These are phyloP conservation scores for Parazoanthus atlanticus DNA, from an alignment of 92 coral and sea anemone species.

Conservation along the genomic window DNA sequence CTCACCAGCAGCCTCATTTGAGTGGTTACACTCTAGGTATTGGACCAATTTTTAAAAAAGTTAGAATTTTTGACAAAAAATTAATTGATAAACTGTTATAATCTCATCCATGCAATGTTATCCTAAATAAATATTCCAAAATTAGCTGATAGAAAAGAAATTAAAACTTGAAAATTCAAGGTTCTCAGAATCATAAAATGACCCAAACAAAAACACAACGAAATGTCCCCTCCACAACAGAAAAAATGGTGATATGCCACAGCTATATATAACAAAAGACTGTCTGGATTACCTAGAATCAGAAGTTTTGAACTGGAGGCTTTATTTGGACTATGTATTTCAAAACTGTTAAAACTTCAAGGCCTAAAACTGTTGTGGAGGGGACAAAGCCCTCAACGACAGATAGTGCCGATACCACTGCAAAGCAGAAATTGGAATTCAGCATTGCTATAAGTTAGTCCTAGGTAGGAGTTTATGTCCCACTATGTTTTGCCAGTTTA, in stretches of 20 bases:
- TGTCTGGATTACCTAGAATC: slow-evolving; percentile 4
- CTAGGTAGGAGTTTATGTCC: slow-evolving; percentile 16
- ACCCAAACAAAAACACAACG: not conserved
- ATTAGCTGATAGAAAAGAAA: not conserved
- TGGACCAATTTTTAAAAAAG: not conserved
- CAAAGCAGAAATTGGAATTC: slow-evolving; percentile 23
- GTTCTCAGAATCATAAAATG: slow-evolving; percentile 2
- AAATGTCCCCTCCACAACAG: slow-evolving; percentile 32
- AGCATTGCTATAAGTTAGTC: slow-evolving; percentile 1
- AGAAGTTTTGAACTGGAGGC: slow-evolving; percentile 23
- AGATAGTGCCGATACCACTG: not conserved
- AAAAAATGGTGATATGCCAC: slow-evolving; percentile 17
- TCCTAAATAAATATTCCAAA: slow-evolving; percentile 11
- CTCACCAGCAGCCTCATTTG: slow-evolving; percentile 2
- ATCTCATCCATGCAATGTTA: not conserved
- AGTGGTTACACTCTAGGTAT: not conserved
- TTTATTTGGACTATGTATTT: slow-evolving; percentile 8
- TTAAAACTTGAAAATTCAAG: slow-evolving; percentile 7
- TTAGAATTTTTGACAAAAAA: not conserved
- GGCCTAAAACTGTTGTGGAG: slow-evolving; percentile 19
- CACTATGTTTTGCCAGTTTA: slow-evolving; percentile 2
- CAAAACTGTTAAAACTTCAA: slow-evolving; percentile 21
- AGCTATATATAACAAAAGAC: slow-evolving; percentile 19
- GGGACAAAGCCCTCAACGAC: slow-evolving; percentile 13
- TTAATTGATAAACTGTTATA: slow-evolving; percentile 1